Conservation (phyloP, 2,797 vertebrate genomes). For the Petrocephalus schoutedeni region DNA sequence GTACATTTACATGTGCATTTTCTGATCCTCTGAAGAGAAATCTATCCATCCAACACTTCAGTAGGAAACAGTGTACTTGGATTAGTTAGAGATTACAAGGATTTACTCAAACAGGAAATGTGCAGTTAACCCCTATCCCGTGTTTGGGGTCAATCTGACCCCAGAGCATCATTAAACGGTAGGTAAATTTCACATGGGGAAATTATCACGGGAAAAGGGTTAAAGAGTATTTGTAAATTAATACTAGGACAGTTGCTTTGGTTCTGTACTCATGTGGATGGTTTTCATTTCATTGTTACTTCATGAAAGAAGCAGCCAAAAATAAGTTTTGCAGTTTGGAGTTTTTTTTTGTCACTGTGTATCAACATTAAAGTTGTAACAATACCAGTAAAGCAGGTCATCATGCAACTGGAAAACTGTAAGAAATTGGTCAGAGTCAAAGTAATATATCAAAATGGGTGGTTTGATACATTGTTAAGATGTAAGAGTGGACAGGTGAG, state of each 20-base stretch:
- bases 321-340: background rate
- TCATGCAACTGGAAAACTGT: background rate
- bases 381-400: background rate
- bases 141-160: no score
- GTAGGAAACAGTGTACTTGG: background rate
- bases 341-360: background rate
- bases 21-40: background rate
- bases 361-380: background rate
- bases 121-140: no score
- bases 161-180: no score
- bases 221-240: background rate
- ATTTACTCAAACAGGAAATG: background rate
- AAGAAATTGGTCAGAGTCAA: background rate
- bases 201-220: no score
- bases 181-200: no score
- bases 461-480: background rate
- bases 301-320: background rate
- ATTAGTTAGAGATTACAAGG: background rate
- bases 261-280: background rate
- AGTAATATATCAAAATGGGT: background rate
- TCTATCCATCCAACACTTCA: background rate
- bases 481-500: background rate
- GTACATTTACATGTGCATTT: background rate
- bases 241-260: background rate
- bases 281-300: background rate